Conservation (phyloP, 2,888 invertebrate genomes). For the Eubasilissa splendida region DNA sequence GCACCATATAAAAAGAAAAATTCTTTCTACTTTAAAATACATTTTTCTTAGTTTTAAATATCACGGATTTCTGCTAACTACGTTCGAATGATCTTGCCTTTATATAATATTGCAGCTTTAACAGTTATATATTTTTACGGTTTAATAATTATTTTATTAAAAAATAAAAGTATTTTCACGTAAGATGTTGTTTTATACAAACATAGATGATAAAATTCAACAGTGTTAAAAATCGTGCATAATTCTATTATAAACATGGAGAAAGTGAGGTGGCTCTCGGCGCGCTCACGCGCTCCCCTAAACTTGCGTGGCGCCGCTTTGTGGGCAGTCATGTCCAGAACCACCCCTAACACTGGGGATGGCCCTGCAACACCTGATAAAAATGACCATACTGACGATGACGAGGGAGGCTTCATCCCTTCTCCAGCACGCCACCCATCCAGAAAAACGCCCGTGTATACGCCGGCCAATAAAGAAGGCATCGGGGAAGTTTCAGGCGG, state of each 20-base stretch:
- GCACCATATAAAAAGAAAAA: too few relatives aligned
- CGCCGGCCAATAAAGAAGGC: not conserved
- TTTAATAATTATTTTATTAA: too few relatives aligned
- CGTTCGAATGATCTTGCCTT: too few relatives aligned
- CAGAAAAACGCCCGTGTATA: not conserved
- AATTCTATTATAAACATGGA: slow-evolving; percentile 20
- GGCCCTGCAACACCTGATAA: slow-evolving; percentile 45
- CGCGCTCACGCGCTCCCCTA: slow-evolving; percentile 63
- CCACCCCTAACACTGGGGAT: slow-evolving; percentile 62
- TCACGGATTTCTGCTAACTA: too few relatives aligned
- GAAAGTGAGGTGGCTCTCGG: slow-evolving; percentile 39
- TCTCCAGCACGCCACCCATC: slow-evolving; percentile 39
- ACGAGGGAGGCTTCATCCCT: slow-evolving; percentile 33
- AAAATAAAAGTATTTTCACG: too few relatives aligned
- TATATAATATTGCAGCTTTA: too few relatives aligned
- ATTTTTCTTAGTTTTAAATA: too few relatives aligned
- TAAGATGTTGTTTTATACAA: too few relatives aligned
- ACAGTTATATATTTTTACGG: too few relatives aligned
- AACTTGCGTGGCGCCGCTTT: slow-evolving; percentile 62
- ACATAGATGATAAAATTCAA: too few relatives aligned
- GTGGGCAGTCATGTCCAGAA: slow-evolving; percentile 60
- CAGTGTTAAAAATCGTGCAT: too few relatives aligned
- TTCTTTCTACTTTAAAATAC: too few relatives aligned
- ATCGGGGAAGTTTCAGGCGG: not conserved
- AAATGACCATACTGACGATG: slow-evolving; percentile 39